Evolutionary conservation across 2,888 invertebrate genomes (phyloP), one percentile per base, ranked within the genome.

Genomic region (Cryptus armator): DNA sequence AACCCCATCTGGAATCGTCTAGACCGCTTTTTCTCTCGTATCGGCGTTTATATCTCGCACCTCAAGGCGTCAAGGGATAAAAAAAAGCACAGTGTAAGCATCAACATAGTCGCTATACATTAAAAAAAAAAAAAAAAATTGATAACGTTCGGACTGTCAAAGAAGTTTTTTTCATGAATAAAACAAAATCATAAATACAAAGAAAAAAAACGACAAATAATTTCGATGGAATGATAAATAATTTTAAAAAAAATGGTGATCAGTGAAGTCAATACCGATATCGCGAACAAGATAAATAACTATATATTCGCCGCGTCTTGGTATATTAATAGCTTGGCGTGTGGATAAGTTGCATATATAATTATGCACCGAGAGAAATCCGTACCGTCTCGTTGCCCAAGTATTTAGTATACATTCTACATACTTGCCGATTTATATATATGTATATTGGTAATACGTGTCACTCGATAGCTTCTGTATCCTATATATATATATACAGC

Each of bases 11-110:
- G 48, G 83, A 83, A 64, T 75, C 83, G 83, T 83, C 83, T 83
- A 83, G 83, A 83, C 83, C 46, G 68, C 68, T 83, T 83, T 83
- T 83, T 83, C 64, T 68, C 53, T 53, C 80, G 16, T 70, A 75
- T 66, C 53, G 53, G 64, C 70, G 44, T 62, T 79, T 79, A 32
- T 71, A 64, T 64, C 70, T 71, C 70, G 70, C 71, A 64, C 71
- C 76, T 76, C 70, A 51, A 44, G 59, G 70, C 78, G 48, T 59
- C 12, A 7, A 37, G 14, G n/a, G 19, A 70, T 64, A 71, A 79
- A 56, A 9, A 19, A 24, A n/a, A 10, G 2, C n/a, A 7, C 44
- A 19, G 29, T 24, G n/a, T n/a, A 59, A 4, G 68, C 46, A 24
- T 24, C 14, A 37, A n/a, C 14, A n/a, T n/a, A 64, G 4, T 64